Percentiles rank a stretch among this genome's conserved stretches.
Conservation (phyloP, 2,113 vertebrate species). For the Phylloscopus trochiloides region DNA sequence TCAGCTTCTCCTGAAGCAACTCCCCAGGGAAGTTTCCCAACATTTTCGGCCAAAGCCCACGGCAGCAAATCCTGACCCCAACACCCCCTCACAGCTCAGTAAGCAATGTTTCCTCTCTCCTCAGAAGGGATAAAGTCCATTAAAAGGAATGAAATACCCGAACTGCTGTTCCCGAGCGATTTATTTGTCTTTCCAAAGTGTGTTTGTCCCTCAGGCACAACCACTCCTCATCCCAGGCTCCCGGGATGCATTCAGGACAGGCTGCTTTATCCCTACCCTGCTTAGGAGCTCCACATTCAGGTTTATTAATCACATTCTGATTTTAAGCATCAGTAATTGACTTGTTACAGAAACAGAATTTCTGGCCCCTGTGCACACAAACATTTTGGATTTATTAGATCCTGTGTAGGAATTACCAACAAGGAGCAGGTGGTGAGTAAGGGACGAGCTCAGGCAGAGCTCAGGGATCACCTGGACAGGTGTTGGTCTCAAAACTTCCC, state of each 20-base stretch:
- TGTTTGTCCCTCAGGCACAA: fast-evolving
- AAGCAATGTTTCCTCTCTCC: neutral
- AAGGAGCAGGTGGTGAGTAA: neutral
- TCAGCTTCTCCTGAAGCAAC: neutral
- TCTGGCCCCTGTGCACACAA: neutral
- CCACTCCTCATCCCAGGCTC: neutral
- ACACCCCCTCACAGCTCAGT: neutral
- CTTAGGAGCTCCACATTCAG: neutral
- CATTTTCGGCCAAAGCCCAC: neutral
- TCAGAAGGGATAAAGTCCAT: neutral
- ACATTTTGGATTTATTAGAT: neutral
- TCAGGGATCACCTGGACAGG: fast-evolving
- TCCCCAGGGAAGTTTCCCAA: neutral
- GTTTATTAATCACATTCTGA: neutral
- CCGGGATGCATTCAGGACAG: neutral
- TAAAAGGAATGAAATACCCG: neutral
- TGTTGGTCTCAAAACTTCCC: neutral
- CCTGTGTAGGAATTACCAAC: neutral
- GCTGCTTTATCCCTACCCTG: neutral
- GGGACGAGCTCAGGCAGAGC: neutral
- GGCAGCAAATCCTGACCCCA: neutral
- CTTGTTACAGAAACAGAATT: neutral
- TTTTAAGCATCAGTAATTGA: neutral
- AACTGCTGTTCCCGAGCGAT: neutral
- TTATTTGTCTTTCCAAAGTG: neutral